Conservation (phyloP, 2,888 invertebrate species). For the Molorchus minor region DNA sequence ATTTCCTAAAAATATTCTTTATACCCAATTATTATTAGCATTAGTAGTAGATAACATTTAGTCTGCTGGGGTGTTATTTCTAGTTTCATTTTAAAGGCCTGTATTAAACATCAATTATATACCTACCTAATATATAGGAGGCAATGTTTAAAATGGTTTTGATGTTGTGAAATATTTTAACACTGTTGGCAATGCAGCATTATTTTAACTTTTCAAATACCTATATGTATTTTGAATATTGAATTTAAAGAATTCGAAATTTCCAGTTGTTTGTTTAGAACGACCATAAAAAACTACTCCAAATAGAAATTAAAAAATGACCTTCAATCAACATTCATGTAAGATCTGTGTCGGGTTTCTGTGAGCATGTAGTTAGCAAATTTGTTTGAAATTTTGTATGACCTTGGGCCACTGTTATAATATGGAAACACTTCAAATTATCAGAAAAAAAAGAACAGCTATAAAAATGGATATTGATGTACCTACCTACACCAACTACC, state of each 20-base stretch:
- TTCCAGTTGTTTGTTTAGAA: constrained; percentile 13
- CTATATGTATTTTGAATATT: no score
- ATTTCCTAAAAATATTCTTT: no score
- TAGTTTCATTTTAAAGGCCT: no score
- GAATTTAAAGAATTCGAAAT: neutral
- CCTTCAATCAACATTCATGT: constrained; percentile 29
- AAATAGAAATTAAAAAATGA: constrained; percentile 30
- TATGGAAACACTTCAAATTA: constrained; percentile 18
- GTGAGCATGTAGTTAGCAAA: constrained; percentile 18
- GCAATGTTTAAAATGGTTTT: no score
- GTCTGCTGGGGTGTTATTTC: no score
- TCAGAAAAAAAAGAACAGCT: constrained; percentile 16
- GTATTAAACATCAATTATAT: no score
- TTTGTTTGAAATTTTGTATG: constrained; percentile 25
- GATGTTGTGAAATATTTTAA: no score
- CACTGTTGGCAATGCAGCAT: no score
- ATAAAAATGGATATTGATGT: neutral
- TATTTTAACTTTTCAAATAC: neutral
- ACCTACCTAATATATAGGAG: no score
- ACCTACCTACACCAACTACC: neutral
- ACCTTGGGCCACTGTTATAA: constrained; percentile 17
- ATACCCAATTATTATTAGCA: no score
- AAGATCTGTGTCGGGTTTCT: constrained; percentile 25
- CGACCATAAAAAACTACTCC: constrained; percentile 19
- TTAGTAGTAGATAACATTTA: no score